Evolutionary conservation across 2,888 invertebrate species (phyloP), one percentile per base, ranked within the genome.

Genomic region (Pyrrhia umbra): DNA sequence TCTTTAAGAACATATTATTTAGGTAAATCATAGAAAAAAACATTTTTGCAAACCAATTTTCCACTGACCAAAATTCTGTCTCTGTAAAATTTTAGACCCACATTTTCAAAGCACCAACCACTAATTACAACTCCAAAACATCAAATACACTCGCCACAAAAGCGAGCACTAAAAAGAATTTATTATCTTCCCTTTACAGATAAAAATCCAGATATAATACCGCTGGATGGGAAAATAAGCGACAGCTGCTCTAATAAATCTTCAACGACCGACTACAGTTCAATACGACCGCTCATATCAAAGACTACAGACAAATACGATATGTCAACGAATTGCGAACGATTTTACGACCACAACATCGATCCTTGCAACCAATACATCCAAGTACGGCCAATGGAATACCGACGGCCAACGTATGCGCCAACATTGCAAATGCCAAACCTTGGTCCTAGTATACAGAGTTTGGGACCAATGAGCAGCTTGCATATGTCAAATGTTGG

Each of bases 151-250:
- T 49, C 39, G 23, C n/a, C 59, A 77, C 65, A 72, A 68, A 63
- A 59, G n/a, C 2, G 37, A 40, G 5, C 47, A 68, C 61, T 77
- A 77, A 75, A 70, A 46, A 51, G 13, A 67, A 74, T 74, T 65
- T 74, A 70, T 62, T 42, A 30, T 57, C 58, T 66, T 56, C 66
- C 66, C 59, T 20, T 86, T 87, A 3, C 91, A 94, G 95, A 95
- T 66, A 95, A 95, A 86, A 95, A 95, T 67, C 95, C 95, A 0
- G 95, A 95, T 76, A 95, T 95, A 63, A 95, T 95, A 72, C 94
- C 95, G 0, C 72, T 95, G 43, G 95, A 95, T 71, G 93, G 94
- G 0, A 95, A 95, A 88, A 90, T 93, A 78, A 93, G 91, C 52
- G 95, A 95, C 80, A 94, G 87, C 65, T 93, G 93, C 56, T 94